Conservation (phyloP, 2,113 vertebrate species). For the Cynoglossus semilaevis region DNA sequence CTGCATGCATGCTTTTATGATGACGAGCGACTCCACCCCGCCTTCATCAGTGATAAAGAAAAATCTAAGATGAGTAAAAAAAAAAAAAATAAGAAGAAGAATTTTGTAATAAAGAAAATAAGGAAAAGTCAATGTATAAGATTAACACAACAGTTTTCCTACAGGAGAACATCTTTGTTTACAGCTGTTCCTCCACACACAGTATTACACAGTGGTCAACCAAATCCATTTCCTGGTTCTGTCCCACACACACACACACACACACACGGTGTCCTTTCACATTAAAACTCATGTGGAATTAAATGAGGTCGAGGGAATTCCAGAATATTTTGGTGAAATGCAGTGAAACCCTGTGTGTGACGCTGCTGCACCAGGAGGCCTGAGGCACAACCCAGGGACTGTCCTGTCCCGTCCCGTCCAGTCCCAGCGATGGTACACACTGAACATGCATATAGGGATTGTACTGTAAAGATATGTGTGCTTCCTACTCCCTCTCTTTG, state of each 20-base stretch:
- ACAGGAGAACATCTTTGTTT: slow-evolving; percentile 63
- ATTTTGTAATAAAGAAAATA: slow-evolving; percentile 69
- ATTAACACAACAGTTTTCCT: slow-evolving; percentile 62
- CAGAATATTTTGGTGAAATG: slow-evolving; percentile 61
- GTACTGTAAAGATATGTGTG: slow-evolving; percentile 70
- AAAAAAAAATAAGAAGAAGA: slow-evolving; percentile 64
- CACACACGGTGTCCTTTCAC: slow-evolving; percentile 15
- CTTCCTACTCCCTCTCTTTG: slow-evolving; percentile 74
- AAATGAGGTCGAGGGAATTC: slow-evolving; percentile 31
- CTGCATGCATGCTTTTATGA: slow-evolving; percentile 76
- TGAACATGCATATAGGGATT: slow-evolving; percentile 69
- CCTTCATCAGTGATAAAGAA: slow-evolving; percentile 63
- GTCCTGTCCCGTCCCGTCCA: slow-evolving; percentile 36
- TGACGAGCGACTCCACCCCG: slow-evolving; percentile 62
- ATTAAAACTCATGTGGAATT: slow-evolving; percentile 15
- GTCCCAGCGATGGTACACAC: slow-evolving; percentile 56
- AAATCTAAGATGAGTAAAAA: slow-evolving; percentile 55
- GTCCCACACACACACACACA: slow-evolving; percentile 26
- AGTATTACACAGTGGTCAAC: slow-evolving; percentile 48
- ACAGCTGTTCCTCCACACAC: slow-evolving; percentile 61
- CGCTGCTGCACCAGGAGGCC: slow-evolving; percentile 38
- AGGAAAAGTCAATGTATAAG: slow-evolving; percentile 64
- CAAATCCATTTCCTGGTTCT: slow-evolving; percentile 38
- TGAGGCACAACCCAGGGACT: slow-evolving; percentile 48
- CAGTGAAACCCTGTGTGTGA: slow-evolving; percentile 25